Conservation (phyloP, 1,140 invertebrate genomes). For the Doryteuthis pealeii region DNA sequence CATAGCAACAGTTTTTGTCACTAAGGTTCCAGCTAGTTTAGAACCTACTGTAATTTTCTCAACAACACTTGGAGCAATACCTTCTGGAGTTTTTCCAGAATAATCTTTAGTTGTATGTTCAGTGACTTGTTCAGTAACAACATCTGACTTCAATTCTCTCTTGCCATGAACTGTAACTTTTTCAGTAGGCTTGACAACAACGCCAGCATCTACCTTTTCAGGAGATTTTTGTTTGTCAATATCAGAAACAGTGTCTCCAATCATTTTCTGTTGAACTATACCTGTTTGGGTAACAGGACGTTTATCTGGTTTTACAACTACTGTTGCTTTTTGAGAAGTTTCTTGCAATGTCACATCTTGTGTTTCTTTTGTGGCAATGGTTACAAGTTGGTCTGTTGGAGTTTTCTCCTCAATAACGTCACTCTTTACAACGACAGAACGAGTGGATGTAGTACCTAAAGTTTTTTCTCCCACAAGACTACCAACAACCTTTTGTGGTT, state of each 20-base stretch:
- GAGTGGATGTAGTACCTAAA: slow-evolving; percentile 23
- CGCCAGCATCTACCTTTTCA: neutral
- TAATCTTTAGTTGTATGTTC: slow-evolving; percentile 12
- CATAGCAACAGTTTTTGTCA: slow-evolving; percentile 13
- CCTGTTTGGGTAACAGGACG: neutral
- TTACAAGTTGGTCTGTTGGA: neutral
- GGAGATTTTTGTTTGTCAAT: neutral
- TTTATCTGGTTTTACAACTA: slow-evolving; percentile 19
- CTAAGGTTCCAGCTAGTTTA: neutral
- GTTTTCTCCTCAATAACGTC: slow-evolving; percentile 3
- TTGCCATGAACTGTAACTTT: neutral
- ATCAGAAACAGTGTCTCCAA: slow-evolving; percentile 1
- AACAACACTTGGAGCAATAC: neutral
- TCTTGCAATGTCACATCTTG: slow-evolving; percentile 9
- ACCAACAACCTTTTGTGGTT: slow-evolving; percentile 18
- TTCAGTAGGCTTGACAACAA: neutral
- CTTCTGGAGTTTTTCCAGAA: slow-evolving; percentile 1
- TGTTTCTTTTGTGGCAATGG: slow-evolving; percentile 21
- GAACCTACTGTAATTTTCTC: slow-evolving; percentile 8
- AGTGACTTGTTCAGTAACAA: slow-evolving; percentile 13
- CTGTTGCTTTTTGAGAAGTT: slow-evolving; percentile 17
- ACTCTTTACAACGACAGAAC: neutral
- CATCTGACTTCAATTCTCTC: neutral
- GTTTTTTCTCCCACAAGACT: slow-evolving; percentile 21
- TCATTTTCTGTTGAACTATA: neutral